These are phyloP conservation scores for Hyles lineata DNA, from an alignment of 2,888 invertebrate species.

Conservation along the genomic window DNA sequence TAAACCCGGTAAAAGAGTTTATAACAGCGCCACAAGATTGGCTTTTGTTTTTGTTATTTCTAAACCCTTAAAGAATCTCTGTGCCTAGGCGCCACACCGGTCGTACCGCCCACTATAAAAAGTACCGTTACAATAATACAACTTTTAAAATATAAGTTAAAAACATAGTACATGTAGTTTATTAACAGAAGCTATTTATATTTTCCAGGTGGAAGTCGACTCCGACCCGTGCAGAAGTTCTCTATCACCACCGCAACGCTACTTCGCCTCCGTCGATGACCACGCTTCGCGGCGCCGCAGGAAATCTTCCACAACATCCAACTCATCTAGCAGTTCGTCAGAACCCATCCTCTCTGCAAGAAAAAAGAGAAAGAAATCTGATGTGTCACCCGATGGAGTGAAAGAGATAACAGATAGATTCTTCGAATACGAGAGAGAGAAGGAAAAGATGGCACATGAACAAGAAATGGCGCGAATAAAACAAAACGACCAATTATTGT, in stretches of 20 bases:
- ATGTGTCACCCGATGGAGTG: constrained; percentile 27
- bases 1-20: too few relatives aligned
- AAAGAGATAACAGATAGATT: constrained; percentile 41
- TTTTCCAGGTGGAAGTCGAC: constrained; percentile 21
- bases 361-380: constrained; percentile 35
- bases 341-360: constrained; percentile 2
- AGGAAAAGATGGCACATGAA: constrained; percentile 42
- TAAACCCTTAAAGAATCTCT: too few relatives aligned
- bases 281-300: not conserved
- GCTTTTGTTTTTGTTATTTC: too few relatives aligned
- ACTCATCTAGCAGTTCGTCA: constrained; percentile 23
- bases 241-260: constrained; percentile 28
- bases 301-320: constrained; percentile 5
- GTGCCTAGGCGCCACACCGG: too few relatives aligned
- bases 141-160: too few relatives aligned
- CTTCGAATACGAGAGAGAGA: constrained; percentile 42
- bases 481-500: constrained; percentile 42
- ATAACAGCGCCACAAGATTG: too few relatives aligned
- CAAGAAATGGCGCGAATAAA: constrained; percentile 45
- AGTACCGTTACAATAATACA: too few relatives aligned
- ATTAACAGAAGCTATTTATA: not conserved
- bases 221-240: constrained; percentile 26
- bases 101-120: too few relatives aligned
- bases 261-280: constrained; percentile 14
- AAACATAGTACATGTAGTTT: too few relatives aligned